Conservation (phyloP, 2,888 invertebrate genomes). For the Drosophila mimetica region DNA sequence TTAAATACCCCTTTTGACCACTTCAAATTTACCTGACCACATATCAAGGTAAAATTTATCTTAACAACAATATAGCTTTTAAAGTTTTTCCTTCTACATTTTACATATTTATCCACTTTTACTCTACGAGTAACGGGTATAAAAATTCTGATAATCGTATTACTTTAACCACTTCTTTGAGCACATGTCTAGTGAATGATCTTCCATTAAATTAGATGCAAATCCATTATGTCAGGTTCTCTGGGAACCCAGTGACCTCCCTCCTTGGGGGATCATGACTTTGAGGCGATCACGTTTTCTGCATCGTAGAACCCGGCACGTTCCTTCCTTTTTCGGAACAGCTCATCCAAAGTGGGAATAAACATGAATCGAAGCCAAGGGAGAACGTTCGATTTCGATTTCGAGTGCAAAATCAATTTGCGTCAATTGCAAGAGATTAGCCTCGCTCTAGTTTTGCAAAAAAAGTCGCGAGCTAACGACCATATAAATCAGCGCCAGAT, state of each 20-base stretch:
- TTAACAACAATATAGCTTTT: no score
- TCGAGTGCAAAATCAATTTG: conserved; percentile 63
- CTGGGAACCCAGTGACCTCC: conserved; percentile 23
- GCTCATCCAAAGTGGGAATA: conserved; percentile 30
- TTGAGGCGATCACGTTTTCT: conserved; percentile 27
- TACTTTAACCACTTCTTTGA: neutral
- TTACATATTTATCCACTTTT: no score
- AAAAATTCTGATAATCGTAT: neutral
- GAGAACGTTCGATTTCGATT: conserved; percentile 51
- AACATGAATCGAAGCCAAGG: conserved; percentile 47
- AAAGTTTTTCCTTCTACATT: no score
- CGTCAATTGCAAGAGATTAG: conserved; percentile 76
- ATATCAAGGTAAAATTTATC: no score
- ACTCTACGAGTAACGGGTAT: no score
- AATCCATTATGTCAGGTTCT: conserved; percentile 4
- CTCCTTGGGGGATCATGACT: conserved; percentile 6
- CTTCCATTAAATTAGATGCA: neutral
- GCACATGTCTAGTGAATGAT: conserved; percentile 16
- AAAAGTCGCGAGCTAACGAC: conserved; percentile 35
- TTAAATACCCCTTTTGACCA: no score
- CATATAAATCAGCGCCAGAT: conserved; percentile 62
- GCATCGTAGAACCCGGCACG: conserved; percentile 24
- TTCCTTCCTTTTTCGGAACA: conserved; percentile 26
- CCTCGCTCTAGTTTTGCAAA: conserved; percentile 68
- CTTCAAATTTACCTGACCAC: no score